These are phyloP conservation scores for Rhizoglyphus robini DNA, from an alignment of 1,140 invertebrate species.

Conservation along the genomic window DNA sequence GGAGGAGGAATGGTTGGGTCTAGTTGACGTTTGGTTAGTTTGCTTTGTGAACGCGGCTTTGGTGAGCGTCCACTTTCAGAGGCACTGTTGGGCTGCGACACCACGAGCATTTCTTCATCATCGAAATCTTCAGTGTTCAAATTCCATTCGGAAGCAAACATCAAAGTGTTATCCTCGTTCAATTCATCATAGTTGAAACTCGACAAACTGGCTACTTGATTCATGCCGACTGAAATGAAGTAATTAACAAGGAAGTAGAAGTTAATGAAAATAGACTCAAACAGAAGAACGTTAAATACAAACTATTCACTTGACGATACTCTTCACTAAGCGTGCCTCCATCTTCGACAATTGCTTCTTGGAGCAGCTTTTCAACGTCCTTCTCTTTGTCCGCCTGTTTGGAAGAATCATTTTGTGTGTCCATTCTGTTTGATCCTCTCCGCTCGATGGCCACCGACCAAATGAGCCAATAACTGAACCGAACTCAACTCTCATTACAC, in stretches of 20 bases:
- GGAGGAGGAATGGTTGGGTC: neutral
- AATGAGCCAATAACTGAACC: no score
- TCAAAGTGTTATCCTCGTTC: neutral
- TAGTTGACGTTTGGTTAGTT: neutral
- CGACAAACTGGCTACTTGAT: neutral
- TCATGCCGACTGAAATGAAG: neutral
- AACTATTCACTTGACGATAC: neutral
- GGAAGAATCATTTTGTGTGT: neutral
- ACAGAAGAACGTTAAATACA: neutral
- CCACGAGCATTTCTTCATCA: neutral
- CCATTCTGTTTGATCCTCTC: neutral
- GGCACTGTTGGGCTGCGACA: neutral
- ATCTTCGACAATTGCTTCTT: neutral
- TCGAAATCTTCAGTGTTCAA: neutral
- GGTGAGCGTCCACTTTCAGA: neutral
- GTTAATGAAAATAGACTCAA: no score
- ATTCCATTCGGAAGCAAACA: neutral
- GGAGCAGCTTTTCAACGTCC: neutral
- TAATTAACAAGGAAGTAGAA: neutral
- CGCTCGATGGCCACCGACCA: no score
- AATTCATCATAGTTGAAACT: constrained; percentile 9
- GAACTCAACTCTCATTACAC: no score
- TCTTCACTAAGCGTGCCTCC: neutral
- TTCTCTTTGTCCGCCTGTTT: neutral
- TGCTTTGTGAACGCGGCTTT: neutral